Base-by-base conservation (phyloP, 2,888 invertebrate genomes). In the Trissoscelio sp. region DNA sequence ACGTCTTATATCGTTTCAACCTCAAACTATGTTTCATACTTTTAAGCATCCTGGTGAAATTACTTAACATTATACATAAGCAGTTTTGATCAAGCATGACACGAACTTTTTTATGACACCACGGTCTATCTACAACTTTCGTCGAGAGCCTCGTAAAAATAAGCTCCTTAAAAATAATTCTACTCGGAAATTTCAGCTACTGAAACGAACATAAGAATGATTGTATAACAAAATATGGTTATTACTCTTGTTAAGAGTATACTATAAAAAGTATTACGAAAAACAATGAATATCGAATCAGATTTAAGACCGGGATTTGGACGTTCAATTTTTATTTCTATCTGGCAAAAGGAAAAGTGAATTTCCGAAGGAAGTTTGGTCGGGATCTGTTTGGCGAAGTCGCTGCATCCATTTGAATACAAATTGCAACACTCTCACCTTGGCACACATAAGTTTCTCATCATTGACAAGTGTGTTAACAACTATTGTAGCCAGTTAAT, bases 161-260 rank as follows among this genome's bases (percentile, higher is more conserved):
- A 72, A 72, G 72, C 72, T 72, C 48, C 60, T 72, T 60, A 70
- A 70, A 72, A 60, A 60, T 72, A 72, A 72, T 72, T 72, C 60
- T 2, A 28, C 46, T 46, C 48, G 48, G 37, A 48, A 70, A 70
- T 70, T 70, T 48, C 39, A 70, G 37, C 42, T 18, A 57, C 48
- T 48, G 70, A 16, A 57, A 70, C 12, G 58, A 46, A 34, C 46
- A 46, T 31, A 44, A 46, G 28, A 69, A 58, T 48, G 70, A 70
- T 48, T 57, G 58, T 58, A 48, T 34, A 14, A 34, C 53, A 24
- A 67, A 67, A 55, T 44, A 67, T 20, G 44, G 55, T 55, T 69
- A 55, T 55, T 39, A 37, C 22, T n/a, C 20, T 57, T 42, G 55
- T 69, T 55, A 55, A 22, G 18, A 22, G 37, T 44, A 22, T 6